phyloP scores from a whole-genome alignment of 2,797 vertebrate genomes.

The Gastrophryne carolinensis region DNA sequence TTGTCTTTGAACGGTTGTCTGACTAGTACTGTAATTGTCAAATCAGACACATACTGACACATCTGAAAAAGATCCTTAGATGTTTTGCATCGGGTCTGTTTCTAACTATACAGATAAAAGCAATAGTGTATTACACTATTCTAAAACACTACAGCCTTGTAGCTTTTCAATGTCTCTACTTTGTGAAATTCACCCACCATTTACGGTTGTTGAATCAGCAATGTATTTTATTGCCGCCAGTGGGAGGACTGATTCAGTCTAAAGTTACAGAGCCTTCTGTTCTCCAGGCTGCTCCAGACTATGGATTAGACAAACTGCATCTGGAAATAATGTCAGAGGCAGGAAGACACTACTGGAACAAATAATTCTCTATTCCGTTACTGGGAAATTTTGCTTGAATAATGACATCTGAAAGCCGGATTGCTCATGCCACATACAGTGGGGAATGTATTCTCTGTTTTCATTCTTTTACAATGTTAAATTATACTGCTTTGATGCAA shows the following conservation, averaged over 20 bases:
- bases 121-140: not conserved
- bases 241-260: slow-evolving; percentile 14
- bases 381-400: slow-evolving; percentile 3
- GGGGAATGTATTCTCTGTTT: not conserved
- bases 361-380: slow-evolving; percentile 31
- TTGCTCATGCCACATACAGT: not conserved
- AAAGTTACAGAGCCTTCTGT: slow-evolving; percentile 28
- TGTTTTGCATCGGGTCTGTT: no score
- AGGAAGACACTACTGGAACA: slow-evolving; percentile 42
- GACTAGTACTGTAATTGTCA: no score
- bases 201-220: slow-evolving; percentile 14
- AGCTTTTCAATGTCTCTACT: not conserved
- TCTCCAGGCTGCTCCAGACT: slow-evolving; percentile 23
- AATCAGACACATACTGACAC: no score
- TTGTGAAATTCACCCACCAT: not conserved
- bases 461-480: not conserved
- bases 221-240: slow-evolving; percentile 14
- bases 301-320: slow-evolving; percentile 38
- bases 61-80: no score
- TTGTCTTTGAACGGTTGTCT: no score
- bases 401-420: not conserved
- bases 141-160: not conserved
- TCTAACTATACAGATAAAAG: not conserved
- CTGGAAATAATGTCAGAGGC: slow-evolving; percentile 44
- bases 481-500: not conserved